phyloP scores from a whole-genome alignment of 2,797 vertebrate genomes.

The Scyliorhinus canicula region DNA sequence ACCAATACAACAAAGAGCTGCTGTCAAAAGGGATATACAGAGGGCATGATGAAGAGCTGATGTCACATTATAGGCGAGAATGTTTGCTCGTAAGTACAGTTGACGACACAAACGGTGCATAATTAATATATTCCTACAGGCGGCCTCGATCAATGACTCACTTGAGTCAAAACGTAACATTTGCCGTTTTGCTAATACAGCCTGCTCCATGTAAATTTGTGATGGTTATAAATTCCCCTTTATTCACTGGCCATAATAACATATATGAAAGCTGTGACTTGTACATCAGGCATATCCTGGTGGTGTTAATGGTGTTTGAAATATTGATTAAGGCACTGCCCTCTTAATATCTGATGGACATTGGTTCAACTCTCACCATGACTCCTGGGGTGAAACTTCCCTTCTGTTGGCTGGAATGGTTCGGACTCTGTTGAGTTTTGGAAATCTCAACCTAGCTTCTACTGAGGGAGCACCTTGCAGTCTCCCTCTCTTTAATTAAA shows the following conservation, averaged over 20 bases:
- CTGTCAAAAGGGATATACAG: slow-evolving; percentile 79
- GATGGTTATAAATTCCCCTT: not conserved
- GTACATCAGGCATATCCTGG: not conserved
- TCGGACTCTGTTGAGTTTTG: too few species aligned
- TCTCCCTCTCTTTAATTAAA: not conserved
- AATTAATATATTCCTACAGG: not conserved
- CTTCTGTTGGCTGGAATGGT: not conserved
- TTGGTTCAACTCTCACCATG: not conserved
- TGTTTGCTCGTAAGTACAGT: slow-evolving; percentile 85
- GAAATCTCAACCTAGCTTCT: too few species aligned
- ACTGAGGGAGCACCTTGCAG: not conserved
- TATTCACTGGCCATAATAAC: not conserved
- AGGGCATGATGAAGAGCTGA: slow-evolving; percentile 79
- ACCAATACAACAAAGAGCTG: slow-evolving; percentile 95
- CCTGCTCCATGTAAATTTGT: not conserved
- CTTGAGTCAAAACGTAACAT: not conserved
- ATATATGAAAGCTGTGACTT: not conserved
- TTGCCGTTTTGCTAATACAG: not conserved
- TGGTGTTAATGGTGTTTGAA: not conserved
- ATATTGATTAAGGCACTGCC: not conserved
- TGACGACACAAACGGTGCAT: not conserved
- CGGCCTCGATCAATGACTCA: not conserved
- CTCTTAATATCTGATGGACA: not conserved
- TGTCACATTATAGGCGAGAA: slow-evolving; percentile 84
- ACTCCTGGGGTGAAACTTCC: not conserved